phyloP scores from a whole-genome alignment of 1,140 invertebrate genomes.

The Maconellicoccus hirsutus region DNA sequence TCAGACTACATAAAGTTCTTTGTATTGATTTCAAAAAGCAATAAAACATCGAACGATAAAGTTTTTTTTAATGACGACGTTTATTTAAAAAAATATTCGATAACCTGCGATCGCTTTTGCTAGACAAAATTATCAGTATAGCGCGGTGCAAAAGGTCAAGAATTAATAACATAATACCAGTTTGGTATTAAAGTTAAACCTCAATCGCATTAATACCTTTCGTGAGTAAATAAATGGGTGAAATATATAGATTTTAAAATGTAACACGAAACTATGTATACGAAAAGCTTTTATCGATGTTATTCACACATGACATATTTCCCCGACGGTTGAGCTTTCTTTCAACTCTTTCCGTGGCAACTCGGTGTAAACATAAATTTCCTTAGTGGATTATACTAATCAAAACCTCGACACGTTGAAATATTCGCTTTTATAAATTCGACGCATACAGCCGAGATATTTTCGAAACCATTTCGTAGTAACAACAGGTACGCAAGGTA shows the following conservation, averaged over 20 bases:
- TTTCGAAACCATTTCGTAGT: too few relatives aligned
- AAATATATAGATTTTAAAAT: slow-evolving; percentile 1
- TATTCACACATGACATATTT: not conserved
- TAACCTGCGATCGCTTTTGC: not conserved
- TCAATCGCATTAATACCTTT: not conserved
- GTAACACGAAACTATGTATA: not conserved
- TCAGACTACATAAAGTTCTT: not conserved
- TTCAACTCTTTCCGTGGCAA: too few relatives aligned
- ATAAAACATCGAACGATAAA: not conserved
- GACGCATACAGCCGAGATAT: too few relatives aligned
- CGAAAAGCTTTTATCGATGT: not conserved
- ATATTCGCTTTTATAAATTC: too few relatives aligned
- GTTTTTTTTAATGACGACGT: not conserved
- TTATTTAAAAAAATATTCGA: not conserved
- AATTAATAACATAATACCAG: not conserved
- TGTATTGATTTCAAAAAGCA: not conserved
- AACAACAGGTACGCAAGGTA: too few relatives aligned
- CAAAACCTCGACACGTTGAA: too few relatives aligned
- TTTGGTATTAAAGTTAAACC: not conserved
- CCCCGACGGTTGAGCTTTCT: not conserved
- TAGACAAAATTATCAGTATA: not conserved
- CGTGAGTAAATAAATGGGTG: not conserved
- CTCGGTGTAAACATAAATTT: too few relatives aligned
- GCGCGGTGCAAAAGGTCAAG: slow-evolving; percentile 1
- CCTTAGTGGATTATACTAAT: too few relatives aligned